A percentile compares a stretch with the other conserved stretches of the same genome.
These are phyloP conservation scores for Myrmecobius fasciatus DNA, from an alignment of 2,113 vertebrate genomes.

Conservation along the genomic window DNA sequence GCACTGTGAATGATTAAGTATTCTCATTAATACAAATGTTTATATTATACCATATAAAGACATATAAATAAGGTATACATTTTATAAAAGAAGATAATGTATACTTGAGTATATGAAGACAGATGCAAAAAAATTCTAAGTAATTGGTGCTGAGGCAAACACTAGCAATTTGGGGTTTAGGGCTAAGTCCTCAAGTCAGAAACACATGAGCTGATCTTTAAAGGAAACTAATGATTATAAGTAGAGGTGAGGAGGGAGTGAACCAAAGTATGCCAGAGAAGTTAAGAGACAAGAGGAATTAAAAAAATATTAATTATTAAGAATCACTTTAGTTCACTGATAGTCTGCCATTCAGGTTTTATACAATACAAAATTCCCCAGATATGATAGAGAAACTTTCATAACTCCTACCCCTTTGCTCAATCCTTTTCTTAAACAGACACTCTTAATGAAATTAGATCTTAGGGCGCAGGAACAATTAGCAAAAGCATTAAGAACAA, in stretches of 20 bases:
- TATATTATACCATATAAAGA: neutral
- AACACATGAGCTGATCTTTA: neutral
- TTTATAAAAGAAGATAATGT: neutral
- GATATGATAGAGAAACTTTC: neutral
- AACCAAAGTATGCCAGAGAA: neutral
- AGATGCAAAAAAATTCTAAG: neutral
- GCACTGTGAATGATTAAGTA: too few species aligned
- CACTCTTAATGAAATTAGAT: neutral
- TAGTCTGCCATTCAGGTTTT: neutral
- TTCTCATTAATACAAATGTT: too few species aligned
- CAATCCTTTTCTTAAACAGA: neutral
- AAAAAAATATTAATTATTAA: neutral
- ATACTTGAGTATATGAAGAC: neutral
- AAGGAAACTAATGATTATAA: neutral
- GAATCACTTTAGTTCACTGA: neutral
- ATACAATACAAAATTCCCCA: neutral
- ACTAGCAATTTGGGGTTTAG: neutral
- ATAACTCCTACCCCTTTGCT: neutral
- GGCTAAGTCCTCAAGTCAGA: neutral
- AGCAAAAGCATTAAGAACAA: neutral
- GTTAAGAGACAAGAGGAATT: neutral
- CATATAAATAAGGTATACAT: neutral
- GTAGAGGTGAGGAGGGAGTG: neutral
- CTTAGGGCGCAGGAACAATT: neutral
- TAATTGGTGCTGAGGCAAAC: neutral